Base-by-base conservation (phyloP, 37 sponge, comb jelly and placozoan genomes). In the Diacarnus erythraeanus region DNA sequence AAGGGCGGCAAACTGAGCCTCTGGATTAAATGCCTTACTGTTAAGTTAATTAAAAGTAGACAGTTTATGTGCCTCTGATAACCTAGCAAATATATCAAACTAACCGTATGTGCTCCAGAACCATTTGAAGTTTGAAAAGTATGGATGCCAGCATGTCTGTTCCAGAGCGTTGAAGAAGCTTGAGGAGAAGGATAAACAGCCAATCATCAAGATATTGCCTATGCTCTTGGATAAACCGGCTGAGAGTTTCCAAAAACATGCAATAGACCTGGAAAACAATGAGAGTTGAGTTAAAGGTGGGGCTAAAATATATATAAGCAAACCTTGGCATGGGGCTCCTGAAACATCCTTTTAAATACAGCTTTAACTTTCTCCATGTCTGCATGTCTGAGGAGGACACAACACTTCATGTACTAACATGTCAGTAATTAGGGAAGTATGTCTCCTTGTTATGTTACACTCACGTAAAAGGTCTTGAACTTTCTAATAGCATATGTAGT, bases 261-360 rank as follows among this genome's bases (percentile, higher is more conserved):
- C 82, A 34, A 42, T 76, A 90, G 17, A 94, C 91, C 92, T 91
- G 64, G 64, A 25, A 61, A 30, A 71, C 41, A 38, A 42, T 42
- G 10, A 43, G 29, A 57, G 38, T 23, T 38, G 30, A 23, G 56
- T 37, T 18, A n/a, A 57, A 56, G 6, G 51, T 47, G n/a, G n/a
- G n/a, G n/a, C 51, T 12, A 9, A 6, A 30, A 21, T 47, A 44
- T 4, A 25, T 10, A 18, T 21, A 42, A 18, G 15, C 77, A 42
- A 42, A 91, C 92, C 74, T 87, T 87, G 44, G 79, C 74, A 56
- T 94, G 88, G 3, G 88, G 76, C 72, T 94, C 94, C 21, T 83
- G 60, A 36, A 94, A 84, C 78, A 94, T 75, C 61, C 80, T 77
- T 36, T 79, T 84, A 44, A 90, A 87, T 2, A 87, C 78, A 39